A percentile compares a stretch with the other conserved stretches of the same genome.
Conservation (phyloP, 2,888 invertebrate species). For the Amphipyra berbera region DNA sequence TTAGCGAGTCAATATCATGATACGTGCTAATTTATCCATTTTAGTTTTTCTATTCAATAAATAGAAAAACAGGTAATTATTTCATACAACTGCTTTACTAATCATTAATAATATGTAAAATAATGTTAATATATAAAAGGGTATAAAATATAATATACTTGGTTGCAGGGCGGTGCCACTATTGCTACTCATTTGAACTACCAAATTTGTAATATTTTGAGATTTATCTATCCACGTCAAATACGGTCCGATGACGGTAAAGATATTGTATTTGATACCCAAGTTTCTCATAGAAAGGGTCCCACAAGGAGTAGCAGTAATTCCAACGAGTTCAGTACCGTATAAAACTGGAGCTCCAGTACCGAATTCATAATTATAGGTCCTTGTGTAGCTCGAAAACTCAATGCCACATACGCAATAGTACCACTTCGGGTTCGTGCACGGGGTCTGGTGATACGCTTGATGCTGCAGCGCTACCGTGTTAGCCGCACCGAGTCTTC, state of each 20-base stretch:
- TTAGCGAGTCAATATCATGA: constrained; percentile 61
- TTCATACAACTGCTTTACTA: constrained; percentile 59
- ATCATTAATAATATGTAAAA: constrained; percentile 58
- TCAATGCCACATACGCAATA: constrained; percentile 80
- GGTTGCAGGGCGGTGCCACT: constrained; percentile 7
- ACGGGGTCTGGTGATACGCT: constrained; percentile 70
- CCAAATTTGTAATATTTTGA: constrained; percentile 20
- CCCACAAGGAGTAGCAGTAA: constrained; percentile 70
- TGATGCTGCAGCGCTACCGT: constrained; percentile 69
- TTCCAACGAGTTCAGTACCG: constrained; percentile 68
- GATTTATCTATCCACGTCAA: constrained; percentile 74
- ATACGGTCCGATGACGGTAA: constrained; percentile 77
- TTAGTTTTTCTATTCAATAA: constrained; percentile 21
- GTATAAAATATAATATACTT: constrained; percentile 25
- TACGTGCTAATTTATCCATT: constrained; percentile 35
- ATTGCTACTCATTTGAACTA: constrained; percentile 18
- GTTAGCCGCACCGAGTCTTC: constrained; percentile 56
- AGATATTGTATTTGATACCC: constrained; percentile 71
- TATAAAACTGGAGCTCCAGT: constrained; percentile 75
- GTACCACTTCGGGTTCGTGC: constrained; percentile 78
- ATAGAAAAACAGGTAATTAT: constrained; percentile 30
- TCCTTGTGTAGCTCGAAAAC: constrained; percentile 48
- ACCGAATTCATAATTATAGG: constrained; percentile 70
- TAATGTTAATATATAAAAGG: constrained; percentile 45
- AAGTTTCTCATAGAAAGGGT: constrained; percentile 54